phyloP scores from a whole-genome alignment of 2,113 vertebrate genomes.

The Nothoprocta perdicaria region DNA sequence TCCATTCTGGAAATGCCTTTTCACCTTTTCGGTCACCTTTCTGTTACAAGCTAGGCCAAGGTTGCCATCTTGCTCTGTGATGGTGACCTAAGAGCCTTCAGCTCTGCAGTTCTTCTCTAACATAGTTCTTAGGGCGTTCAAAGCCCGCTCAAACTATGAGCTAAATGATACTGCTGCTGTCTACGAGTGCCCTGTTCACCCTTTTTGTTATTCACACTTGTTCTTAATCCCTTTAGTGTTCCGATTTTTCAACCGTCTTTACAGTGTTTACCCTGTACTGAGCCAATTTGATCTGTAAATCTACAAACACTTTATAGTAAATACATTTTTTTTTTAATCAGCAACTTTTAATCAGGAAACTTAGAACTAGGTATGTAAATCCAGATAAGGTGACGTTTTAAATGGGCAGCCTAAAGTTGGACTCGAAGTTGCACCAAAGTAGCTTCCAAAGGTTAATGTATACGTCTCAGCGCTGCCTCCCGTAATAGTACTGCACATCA shows the following conservation, averaged over 20 bases:
- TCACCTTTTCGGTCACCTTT: not conserved
- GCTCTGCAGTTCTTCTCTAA: not conserved
- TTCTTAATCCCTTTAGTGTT: not conserved
- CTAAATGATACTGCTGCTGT: not conserved
- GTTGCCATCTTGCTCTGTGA: not conserved
- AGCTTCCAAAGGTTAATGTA: conserved; percentile 42
- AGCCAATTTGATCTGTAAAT: conserved; percentile 1
- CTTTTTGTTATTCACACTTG: not conserved
- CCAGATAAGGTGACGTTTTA: conserved; percentile 41
- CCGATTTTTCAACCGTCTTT: not conserved
- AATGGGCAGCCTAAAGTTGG: not conserved
- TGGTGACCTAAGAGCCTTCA: not conserved
- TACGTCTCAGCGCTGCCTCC: not conserved
- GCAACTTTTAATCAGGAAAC: conserved; percentile 9
- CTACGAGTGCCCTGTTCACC: not conserved
- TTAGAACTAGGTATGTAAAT: conserved; percentile 26
- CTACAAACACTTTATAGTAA: not conserved
- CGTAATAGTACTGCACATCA: not conserved
- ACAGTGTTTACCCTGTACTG: not conserved
- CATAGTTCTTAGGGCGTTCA: not conserved
- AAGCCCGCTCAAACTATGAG: not conserved
- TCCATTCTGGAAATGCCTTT: not conserved
- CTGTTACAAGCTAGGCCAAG: not conserved
- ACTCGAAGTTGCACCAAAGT: not conserved
- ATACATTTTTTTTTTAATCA: not conserved